Evolutionary conservation across 1,140 invertebrate species (phyloP).

Genomic region (Trachymyrmex cornetzi): DNA sequence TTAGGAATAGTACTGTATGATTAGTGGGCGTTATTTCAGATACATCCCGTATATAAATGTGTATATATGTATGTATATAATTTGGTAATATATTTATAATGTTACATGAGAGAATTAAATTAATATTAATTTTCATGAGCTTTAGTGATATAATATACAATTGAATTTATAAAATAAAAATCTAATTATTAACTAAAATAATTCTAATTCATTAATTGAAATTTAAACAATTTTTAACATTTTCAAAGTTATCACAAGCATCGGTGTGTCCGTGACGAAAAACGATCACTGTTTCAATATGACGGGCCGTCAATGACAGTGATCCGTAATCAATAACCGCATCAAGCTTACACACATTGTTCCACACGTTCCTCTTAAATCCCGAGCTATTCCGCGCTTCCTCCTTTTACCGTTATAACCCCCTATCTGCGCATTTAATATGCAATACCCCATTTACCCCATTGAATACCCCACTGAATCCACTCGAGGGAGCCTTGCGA

Average conservation of each 20-base stretch:
- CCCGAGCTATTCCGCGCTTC: slow-evolving; percentile 53
- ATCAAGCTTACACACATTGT: slow-evolving; percentile 81
- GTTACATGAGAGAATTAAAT: background rate
- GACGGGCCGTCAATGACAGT: slow-evolving; percentile 83
- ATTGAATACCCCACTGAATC: slow-evolving; percentile 80
- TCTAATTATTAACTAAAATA: background rate
- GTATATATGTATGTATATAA: background rate
- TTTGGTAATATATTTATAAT: background rate
- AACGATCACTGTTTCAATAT: slow-evolving; percentile 76
- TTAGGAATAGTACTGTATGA: no score
- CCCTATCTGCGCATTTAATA: slow-evolving; percentile 80
- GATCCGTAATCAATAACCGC: slow-evolving; percentile 83
- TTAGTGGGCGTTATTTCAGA: no score
- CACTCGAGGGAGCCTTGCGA: slow-evolving; percentile 76
- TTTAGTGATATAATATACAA: background rate
- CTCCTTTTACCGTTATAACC: slow-evolving; percentile 70
- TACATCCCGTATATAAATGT: no score
- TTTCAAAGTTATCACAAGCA: background rate
- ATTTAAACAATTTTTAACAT: slow-evolving; percentile 11
- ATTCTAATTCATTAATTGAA: slow-evolving; percentile 4
- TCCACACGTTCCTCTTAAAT: slow-evolving; percentile 68
- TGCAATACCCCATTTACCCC: slow-evolving; percentile 83
- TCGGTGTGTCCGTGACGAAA: slow-evolving; percentile 65
- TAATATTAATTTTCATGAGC: background rate
- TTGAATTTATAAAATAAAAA: background rate